Evolutionary conservation across 2,113 vertebrate species (phyloP).

Genomic region (Cephalopterus ornatus): DNA sequence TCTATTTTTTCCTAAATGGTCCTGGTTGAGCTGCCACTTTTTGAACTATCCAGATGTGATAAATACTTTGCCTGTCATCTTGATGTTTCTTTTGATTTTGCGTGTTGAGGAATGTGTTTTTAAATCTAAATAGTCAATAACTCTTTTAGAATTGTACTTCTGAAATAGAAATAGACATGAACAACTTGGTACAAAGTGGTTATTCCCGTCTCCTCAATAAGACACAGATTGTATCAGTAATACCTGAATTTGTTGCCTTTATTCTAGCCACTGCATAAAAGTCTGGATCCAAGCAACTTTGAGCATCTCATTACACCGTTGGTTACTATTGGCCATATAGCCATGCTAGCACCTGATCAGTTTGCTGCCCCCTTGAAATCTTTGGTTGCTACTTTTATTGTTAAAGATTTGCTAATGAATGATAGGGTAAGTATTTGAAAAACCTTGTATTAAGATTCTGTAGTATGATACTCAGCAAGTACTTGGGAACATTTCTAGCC

Average conservation of each 20-base stretch:
- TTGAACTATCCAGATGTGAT: not conserved
- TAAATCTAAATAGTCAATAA: not conserved
- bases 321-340: constrained; percentile 94
- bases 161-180: not conserved
- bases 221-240: not conserved
- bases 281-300: constrained; percentile 91
- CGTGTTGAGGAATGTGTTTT: not conserved
- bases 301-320: constrained; percentile 95
- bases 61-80: not conserved
- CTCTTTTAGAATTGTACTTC: not conserved
- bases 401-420: constrained; percentile 97
- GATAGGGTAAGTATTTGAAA: constrained; percentile 83
- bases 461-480: not conserved
- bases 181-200: not conserved
- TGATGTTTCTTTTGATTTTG: not conserved
- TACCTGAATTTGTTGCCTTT: not conserved
- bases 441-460: not conserved
- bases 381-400: constrained; percentile 95
- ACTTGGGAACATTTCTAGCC: not conserved
- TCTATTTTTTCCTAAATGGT: not conserved
- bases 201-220: too few relatives aligned
- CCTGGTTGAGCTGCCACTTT: not conserved
- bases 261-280: constrained; percentile 91
- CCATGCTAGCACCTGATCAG: constrained; percentile 94
- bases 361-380: constrained; percentile 95